Percentiles rank a stretch among this genome's conserved stretches.
phyloP scores from a whole-genome alignment of 2,797 vertebrate species.

The Erpetoichthys calabaricus region DNA sequence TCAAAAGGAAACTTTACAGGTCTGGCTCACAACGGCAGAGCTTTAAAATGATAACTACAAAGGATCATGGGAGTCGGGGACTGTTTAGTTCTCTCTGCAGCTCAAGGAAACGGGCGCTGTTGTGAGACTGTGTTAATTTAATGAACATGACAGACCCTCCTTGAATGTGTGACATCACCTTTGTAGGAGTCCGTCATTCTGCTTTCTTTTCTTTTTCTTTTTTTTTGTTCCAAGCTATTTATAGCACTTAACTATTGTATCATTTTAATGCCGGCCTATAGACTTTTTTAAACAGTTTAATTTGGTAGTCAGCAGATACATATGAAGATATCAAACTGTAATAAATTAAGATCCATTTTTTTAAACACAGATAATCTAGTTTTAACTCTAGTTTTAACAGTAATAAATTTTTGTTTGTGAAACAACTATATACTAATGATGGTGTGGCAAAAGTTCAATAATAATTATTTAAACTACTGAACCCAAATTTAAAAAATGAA shows the following conservation, averaged over 20 bases:
- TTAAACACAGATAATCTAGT: no score
- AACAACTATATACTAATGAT: no score
- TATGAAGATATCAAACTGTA: no score
- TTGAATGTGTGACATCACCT: slow-evolving; percentile 47
- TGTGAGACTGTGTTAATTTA: slow-evolving; percentile 61
- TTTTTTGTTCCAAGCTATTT: neutral
- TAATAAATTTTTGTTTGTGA: no score
- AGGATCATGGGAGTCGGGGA: slow-evolving; percentile 68
- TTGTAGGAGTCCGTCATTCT: slow-evolving; percentile 28
- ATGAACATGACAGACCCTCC: slow-evolving; percentile 55
- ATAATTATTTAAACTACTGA: no score
- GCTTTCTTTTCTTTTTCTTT: neutral
- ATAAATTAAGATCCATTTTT: no score
- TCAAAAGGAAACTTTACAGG: slow-evolving; percentile 84
- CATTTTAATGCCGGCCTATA: slow-evolving; percentile 1
- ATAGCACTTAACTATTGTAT: slow-evolving; percentile 1
- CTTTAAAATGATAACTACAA: slow-evolving; percentile 71
- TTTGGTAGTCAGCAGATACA: no score
- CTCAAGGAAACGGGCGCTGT: slow-evolving; percentile 60
- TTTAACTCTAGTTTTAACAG: no score
- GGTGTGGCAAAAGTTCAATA: no score
- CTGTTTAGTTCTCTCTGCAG: slow-evolving; percentile 64
- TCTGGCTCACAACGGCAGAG: slow-evolving; percentile 61
- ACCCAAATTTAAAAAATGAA: no score
- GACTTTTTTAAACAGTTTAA: no score